Evolutionary conservation across 2,797 vertebrate genomes (phyloP).

Genomic region (Myotis planiceps): DNA sequence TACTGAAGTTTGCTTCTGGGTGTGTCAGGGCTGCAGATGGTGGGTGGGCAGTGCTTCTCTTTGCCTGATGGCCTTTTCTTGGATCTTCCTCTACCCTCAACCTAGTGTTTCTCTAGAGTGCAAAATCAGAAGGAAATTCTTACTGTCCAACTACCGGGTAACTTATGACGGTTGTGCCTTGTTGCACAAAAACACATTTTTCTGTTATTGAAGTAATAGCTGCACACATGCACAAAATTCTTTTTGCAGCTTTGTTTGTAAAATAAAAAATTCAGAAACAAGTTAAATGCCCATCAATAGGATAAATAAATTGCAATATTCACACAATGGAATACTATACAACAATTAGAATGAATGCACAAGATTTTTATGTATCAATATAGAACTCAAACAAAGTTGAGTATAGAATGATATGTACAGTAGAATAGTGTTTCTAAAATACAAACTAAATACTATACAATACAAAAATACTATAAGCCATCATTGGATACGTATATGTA

Average conservation of each 20-base stretch:
- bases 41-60: background rate
- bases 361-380: background rate
- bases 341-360: background rate
- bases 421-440: background rate
- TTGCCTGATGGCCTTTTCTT: background rate
- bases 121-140: background rate
- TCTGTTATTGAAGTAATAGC: background rate
- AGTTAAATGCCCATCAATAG: background rate
- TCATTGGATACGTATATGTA: background rate
- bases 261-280: slow-evolving; percentile 23
- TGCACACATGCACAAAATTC: background rate
- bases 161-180: background rate
- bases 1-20: background rate
- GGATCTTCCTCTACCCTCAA: background rate
- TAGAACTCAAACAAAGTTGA: background rate
- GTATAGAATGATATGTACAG: background rate
- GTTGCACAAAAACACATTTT: background rate
- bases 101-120: background rate
- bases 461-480: background rate
- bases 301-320: background rate
- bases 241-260: background rate
- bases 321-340: background rate
- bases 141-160: background rate
- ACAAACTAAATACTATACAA: background rate
- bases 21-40: background rate